Conservation (phyloP, 2,113 vertebrate species). For the Pica pica region DNA sequence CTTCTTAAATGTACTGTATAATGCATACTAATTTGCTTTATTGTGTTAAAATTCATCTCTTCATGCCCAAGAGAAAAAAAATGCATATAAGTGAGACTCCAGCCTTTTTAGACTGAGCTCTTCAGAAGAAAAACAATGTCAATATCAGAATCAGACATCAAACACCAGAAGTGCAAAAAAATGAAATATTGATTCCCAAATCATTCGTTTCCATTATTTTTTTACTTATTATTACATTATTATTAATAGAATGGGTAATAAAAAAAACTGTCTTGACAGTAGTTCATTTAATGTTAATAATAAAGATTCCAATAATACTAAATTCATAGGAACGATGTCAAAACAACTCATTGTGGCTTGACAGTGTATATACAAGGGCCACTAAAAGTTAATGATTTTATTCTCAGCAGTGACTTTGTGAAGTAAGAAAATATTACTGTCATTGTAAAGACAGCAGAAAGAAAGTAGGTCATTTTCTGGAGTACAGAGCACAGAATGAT, state of each 20-base stretch:
- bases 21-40: neutral
- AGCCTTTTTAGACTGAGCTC: neutral
- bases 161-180: neutral
- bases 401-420: neutral
- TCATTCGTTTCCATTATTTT: neutral
- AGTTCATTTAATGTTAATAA: neutral
- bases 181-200: neutral
- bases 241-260: neutral
- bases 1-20: constrained; percentile 12
- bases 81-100: neutral
- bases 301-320: neutral
- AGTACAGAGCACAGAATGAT: neutral
- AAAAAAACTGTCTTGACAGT: neutral
- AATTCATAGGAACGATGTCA: neutral
- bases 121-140: neutral
- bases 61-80: neutral
- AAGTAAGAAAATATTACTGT: neutral
- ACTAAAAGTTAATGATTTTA: neutral
- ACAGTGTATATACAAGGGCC: neutral
- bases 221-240: neutral
- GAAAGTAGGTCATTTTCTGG: neutral
- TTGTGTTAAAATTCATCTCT: neutral
- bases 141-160: neutral
- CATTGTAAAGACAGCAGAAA: neutral
- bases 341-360: neutral